Evolutionary conservation across 2,888 invertebrate genomes (phyloP).

Genomic region (Euclidia mi): DNA sequence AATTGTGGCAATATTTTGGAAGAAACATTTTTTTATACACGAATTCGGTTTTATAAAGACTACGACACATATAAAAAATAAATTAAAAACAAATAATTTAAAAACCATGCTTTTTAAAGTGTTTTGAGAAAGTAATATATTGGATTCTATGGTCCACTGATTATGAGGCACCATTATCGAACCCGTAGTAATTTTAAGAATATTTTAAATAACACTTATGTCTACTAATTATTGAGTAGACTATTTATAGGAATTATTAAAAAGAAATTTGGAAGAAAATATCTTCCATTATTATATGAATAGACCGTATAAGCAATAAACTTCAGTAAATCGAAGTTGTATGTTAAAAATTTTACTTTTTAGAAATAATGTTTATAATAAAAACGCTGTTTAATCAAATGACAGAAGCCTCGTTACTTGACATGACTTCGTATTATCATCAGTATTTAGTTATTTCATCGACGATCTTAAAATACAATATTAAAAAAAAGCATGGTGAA

Average conservation of each 20-base stretch:
- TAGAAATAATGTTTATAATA: constrained; percentile 46
- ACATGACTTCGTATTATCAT: constrained; percentile 24
- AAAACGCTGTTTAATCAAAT: constrained; percentile 39
- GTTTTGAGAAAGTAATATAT: constrained; percentile 26
- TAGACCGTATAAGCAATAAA: constrained; percentile 51
- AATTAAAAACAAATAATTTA: constrained; percentile 22
- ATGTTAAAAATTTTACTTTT: constrained; percentile 47
- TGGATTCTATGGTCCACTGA: constrained; percentile 51
- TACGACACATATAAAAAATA: constrained; percentile 56
- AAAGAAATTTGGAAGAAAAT: constrained; percentile 47
- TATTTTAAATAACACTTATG: constrained; percentile 54
- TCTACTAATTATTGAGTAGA: constrained; percentile 50
- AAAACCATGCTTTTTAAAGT: constrained; percentile 55
- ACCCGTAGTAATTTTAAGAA: constrained; percentile 44
- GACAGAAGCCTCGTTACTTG: constrained; percentile 32
- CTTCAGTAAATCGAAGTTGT: constrained; percentile 53
- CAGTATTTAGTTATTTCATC: constrained; percentile 36
- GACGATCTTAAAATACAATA: constrained; percentile 52
- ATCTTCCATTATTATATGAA: constrained; percentile 43
- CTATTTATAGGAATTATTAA: constrained; percentile 51
- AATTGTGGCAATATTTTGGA: constrained; percentile 86
- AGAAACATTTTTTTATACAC: constrained; percentile 75
- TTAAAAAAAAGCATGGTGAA: constrained; percentile 59
- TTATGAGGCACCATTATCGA: constrained; percentile 46
- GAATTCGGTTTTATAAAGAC: constrained; percentile 81